phyloP scores from a whole-genome alignment of 2,888 invertebrate genomes.

The Dugesia japonica region DNA sequence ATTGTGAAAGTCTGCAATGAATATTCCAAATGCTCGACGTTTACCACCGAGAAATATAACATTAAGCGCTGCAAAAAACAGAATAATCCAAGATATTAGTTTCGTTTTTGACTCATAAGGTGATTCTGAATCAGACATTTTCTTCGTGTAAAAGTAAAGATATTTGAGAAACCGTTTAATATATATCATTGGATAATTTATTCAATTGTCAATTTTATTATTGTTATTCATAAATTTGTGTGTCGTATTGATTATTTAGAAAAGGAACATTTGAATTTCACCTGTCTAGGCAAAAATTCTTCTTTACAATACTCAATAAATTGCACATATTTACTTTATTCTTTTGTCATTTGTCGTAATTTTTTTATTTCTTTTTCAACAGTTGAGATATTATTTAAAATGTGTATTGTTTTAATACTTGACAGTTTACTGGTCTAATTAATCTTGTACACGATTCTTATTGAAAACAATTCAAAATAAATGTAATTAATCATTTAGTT shows the following conservation, averaged over 20 bases:
- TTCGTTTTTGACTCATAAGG: not conserved
- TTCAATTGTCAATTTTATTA: too few relatives aligned
- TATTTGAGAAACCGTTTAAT: not conserved
- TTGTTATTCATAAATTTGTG: not conserved
- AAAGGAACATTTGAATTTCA: not conserved
- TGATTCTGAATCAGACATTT: not conserved
- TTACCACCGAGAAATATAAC: constrained; percentile 33
- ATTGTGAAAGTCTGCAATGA: constrained; percentile 24
- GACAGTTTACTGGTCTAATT: too few relatives aligned
- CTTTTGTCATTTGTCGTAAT: too few relatives aligned
- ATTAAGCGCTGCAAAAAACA: constrained; percentile 27
- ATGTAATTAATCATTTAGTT: too few relatives aligned
- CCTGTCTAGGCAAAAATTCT: too few relatives aligned
- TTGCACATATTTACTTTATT: too few relatives aligned
- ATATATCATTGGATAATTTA: not conserved
- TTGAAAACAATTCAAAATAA: too few relatives aligned
- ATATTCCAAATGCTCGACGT: constrained; percentile 31
- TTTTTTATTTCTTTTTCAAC: too few relatives aligned
- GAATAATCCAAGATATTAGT: constrained; percentile 24
- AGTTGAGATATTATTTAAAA: too few relatives aligned
- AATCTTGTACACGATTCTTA: too few relatives aligned
- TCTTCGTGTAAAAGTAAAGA: not conserved
- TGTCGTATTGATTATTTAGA: not conserved
- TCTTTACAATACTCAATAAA: too few relatives aligned
- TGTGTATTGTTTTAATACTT: too few relatives aligned